Percentiles rank a stretch among this genome's conserved stretches.
phyloP scores from a whole-genome alignment of 2,888 invertebrate species.

The Nomada ferruginata region DNA sequence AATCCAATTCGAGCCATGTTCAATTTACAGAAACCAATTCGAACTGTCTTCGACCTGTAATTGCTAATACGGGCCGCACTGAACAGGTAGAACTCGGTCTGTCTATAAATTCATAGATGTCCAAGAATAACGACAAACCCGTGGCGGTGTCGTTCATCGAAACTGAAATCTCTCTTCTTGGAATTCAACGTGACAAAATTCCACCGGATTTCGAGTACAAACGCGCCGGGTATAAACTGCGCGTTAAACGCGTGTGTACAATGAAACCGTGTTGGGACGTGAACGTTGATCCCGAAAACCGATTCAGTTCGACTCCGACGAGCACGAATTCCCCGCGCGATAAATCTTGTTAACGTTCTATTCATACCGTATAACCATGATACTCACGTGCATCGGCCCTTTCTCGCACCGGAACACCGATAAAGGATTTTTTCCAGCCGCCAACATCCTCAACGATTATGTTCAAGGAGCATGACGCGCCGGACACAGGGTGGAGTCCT shows the following conservation, averaged over 20 bases:
- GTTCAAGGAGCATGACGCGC: constrained; percentile 62
- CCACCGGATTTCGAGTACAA: too few species aligned
- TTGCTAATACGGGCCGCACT: too few species aligned
- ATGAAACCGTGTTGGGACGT: neutral
- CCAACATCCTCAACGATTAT: constrained; percentile 65
- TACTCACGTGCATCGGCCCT: constrained; percentile 21
- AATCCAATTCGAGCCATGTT: neutral
- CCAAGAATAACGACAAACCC: too few species aligned
- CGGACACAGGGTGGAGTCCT: constrained; percentile 44
- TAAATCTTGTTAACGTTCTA: constrained; percentile 59
- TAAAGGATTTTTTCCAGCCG: constrained; percentile 35
- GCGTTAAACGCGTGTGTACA: neutral
- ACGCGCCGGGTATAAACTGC: neutral
- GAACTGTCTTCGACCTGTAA: neutral
- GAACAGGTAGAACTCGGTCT: too few species aligned
- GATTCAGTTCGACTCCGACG: neutral
- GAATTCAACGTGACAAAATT: too few species aligned
- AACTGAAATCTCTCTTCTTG: neutral
- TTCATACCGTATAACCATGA: constrained; percentile 34
- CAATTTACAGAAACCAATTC: neutral
- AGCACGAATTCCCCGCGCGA: constrained; percentile 26
- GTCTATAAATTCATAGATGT: too few species aligned
- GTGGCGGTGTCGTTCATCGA: too few species aligned
- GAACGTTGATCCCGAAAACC: constrained; percentile 12
- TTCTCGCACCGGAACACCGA: constrained; percentile 50